Conservation (phyloP, 2,888 invertebrate species). For the Druceiella hillmani region DNA sequence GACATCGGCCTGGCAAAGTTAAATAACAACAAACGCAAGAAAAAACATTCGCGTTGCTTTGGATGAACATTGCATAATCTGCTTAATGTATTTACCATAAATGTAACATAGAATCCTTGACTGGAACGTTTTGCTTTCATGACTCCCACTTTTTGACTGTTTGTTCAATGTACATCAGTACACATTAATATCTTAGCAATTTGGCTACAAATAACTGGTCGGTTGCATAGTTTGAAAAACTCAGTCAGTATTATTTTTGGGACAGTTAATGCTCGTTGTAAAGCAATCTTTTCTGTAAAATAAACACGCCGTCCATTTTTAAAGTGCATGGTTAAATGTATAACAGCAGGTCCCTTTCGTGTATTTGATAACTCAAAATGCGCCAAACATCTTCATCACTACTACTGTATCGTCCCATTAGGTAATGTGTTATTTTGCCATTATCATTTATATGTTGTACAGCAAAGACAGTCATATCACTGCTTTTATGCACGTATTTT, state of each 20-base stretch:
- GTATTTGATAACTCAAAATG: neutral
- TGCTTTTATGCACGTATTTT: neutral
- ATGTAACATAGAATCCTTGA: neutral
- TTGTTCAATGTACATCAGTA: neutral
- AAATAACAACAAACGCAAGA: neutral
- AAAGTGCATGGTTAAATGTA: neutral
- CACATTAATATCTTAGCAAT: neutral
- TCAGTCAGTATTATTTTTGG: neutral
- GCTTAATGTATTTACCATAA: neutral
- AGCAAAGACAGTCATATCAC: no score
- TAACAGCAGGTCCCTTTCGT: constrained; percentile 1
- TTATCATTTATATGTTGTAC: neutral
- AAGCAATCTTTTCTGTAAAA: neutral
- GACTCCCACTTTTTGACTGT: neutral
- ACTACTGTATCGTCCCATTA: neutral
- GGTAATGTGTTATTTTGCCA: neutral
- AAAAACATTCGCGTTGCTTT: neutral
- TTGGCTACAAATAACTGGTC: neutral
- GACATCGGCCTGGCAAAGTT: neutral
- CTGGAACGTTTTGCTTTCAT: neutral
- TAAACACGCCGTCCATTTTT: neutral
- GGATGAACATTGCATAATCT: neutral
- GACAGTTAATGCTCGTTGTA: constrained; percentile 1
- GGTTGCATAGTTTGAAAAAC: constrained; percentile 1
- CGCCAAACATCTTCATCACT: neutral